Base-by-base conservation (phyloP, 2,888 invertebrate genomes). In the Nipponacmea schrenckii region DNA sequence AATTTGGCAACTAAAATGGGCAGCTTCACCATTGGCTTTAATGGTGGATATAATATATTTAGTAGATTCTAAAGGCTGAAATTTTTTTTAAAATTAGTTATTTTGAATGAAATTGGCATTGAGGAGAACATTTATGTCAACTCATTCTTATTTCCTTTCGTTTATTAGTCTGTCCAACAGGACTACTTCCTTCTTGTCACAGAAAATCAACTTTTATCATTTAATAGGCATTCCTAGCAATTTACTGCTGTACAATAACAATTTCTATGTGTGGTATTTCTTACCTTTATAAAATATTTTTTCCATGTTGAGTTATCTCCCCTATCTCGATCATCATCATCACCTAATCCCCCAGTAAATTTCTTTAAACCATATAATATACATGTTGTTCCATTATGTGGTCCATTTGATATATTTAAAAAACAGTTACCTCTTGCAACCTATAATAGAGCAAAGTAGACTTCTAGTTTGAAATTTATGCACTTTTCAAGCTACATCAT, bases 1-100 rank as follows among this genome's bases (percentile, higher is more conserved):
- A 67, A 81, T 74, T 26, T 85, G 65, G 72, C 86, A 88, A 76
- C 88, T 87, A 10, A 90, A 78, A 77, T 90, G 90, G 20, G 89
- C 90, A 48, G 90, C 90, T 77, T 90, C 90, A 14, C 90, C 90
- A 85, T 90, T 90, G 39, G 88, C 89, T 75, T 88, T 88, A 62
- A 76, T 79, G 64, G 87, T 87, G 70, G 83, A 80, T 64, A 87
- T 79, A n/a, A 88, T 78, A 64, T 70, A 72, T 8, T 77, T 72
- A 7, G 86, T 80, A 15, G 80, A 79, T 44, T 84, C 82, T 46
- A 87, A 62, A 15, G 84, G 80, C 86, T 87, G 70, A 63, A 77
- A 71, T n/a, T n/a, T n/a, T n/a, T n/a, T 31, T 31, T 3, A 2
- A 31, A 3, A 31, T 31, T 3, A 2, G 31, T 3, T 31, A 31